Evolutionary conservation across 2,113 vertebrate genomes (phyloP), one percentile per base, ranked within the genome.

Genomic region (Emydura subglobosa): DNA sequence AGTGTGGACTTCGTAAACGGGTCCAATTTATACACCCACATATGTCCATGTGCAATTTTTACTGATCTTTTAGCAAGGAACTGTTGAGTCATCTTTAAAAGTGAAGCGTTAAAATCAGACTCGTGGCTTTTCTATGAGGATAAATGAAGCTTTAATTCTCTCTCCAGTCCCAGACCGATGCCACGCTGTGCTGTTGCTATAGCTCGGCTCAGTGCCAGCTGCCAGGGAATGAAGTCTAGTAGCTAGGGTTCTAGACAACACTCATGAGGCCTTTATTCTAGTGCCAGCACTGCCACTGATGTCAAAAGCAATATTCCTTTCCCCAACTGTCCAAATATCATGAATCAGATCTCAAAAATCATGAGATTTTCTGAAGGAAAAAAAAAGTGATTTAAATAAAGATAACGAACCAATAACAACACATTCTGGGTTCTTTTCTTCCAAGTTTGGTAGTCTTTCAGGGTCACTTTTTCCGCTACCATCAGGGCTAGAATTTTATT

Each of bases 1-100:
- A 10, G 19, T 9, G n/a, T 39, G n/a, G 19, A 21, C n/a, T 39
- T 19, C 4, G 65, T 9, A 39, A 4, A 34, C 5, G 1, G 5
- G n/a, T n/a, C 3, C 7, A 39, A 8, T 39, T 10, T 39, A 39
- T 39, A 39, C 65, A 68, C 34, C 19, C 65, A n/a, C 34, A 19
- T n/a, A 10, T 10, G 5, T 39, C n/a, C n/a, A 72, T 39, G 65
- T 39, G n/a, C 7, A 4, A 39, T 72, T 72, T 72, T 72, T 72
- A 22, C 65, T 22, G 65, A 72, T n/a, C 9, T 21, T n/a, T 72
- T 39, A 72, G 16, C 65, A 1, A 19, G 65, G 65, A n/a, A 22
- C n/a, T 8, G 34, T 21, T 39, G 65, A 39, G 17, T 9, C 9
- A 39, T 72, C 65, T n/a, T 68, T 34, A 68, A 68, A n/a, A 68